Evolutionary conservation across 2,113 vertebrate genomes (phyloP).

Genomic region (Chloroceryle aenea): DNA sequence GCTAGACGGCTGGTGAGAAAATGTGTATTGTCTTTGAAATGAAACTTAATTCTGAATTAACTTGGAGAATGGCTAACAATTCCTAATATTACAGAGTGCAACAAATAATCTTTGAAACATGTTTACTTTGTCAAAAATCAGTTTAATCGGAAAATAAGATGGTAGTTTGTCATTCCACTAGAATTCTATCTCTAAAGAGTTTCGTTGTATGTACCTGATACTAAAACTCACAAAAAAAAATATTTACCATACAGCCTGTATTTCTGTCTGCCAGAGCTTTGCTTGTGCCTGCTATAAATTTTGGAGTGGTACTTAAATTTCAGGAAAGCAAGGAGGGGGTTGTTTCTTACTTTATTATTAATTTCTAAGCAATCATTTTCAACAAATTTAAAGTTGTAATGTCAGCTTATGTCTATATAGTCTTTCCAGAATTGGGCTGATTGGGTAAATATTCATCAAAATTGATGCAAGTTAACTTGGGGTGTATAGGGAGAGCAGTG

Average conservation of each 20-base stretch:
- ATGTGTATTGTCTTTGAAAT: not conserved
- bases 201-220: not conserved
- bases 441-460: not conserved
- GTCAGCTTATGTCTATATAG: not conserved
- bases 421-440: not conserved
- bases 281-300: not conserved
- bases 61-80: not conserved
- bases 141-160: not conserved
- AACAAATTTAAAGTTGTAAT: not conserved
- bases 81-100: not conserved
- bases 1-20: constrained; percentile 88
- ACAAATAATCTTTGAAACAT: not conserved
- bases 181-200: not conserved
- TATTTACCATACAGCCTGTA: not conserved
- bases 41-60: not conserved
- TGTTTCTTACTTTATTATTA: not conserved
- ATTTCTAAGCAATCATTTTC: not conserved
- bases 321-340: fast-evolving
- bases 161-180: not conserved
- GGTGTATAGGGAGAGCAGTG: not conserved
- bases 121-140: not conserved
- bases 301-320: not conserved
- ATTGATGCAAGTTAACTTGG: not conserved
- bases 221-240: not conserved
- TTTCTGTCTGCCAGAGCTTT: not conserved